These are phyloP conservation scores for Linnaemya tessellans DNA, from an alignment of 2,888 invertebrate genomes.

Conservation along the genomic window DNA sequence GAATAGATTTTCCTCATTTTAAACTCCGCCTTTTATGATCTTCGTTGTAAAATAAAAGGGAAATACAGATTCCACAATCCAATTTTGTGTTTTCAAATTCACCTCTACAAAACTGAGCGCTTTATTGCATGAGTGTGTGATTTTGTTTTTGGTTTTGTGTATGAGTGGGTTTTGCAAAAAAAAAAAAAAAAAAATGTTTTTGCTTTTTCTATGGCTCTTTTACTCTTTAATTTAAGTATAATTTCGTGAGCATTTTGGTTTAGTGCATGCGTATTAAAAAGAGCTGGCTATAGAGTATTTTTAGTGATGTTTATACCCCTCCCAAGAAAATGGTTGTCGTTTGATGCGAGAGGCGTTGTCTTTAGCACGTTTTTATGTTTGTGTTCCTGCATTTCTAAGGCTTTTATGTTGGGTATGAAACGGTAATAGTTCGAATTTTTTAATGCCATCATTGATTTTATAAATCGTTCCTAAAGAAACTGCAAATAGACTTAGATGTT, in stretches of 20 bases:
- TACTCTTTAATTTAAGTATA: not conserved
- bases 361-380: slow-evolving; percentile 49
- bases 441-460: slow-evolving; percentile 47
- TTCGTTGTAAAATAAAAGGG: slow-evolving; percentile 10
- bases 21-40: slow-evolving; percentile 59
- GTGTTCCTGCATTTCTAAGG: slow-evolving; percentile 12
- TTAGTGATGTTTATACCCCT: slow-evolving; percentile 60
- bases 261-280: slow-evolving; percentile 62
- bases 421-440: slow-evolving; percentile 14
- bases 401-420: slow-evolving; percentile 32
- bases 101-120: slow-evolving; percentile 11
- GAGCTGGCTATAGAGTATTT: slow-evolving; percentile 50
- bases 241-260: not conserved
- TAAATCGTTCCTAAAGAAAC: slow-evolving; percentile 45
- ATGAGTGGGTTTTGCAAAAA: not conserved
- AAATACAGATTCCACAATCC: slow-evolving; percentile 41
- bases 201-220: slow-evolving; percentile 37
- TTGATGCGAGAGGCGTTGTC: slow-evolving; percentile 68
- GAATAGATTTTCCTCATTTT: not conserved
- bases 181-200: too few species aligned
- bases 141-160: not conserved
- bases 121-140: not conserved
- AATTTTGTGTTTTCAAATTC: slow-evolving; percentile 2
- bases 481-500: not conserved
- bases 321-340: slow-evolving; percentile 72